Conservation (phyloP, 2,797 vertebrate species). For the Ctenochaetus hawaiiensis region DNA sequence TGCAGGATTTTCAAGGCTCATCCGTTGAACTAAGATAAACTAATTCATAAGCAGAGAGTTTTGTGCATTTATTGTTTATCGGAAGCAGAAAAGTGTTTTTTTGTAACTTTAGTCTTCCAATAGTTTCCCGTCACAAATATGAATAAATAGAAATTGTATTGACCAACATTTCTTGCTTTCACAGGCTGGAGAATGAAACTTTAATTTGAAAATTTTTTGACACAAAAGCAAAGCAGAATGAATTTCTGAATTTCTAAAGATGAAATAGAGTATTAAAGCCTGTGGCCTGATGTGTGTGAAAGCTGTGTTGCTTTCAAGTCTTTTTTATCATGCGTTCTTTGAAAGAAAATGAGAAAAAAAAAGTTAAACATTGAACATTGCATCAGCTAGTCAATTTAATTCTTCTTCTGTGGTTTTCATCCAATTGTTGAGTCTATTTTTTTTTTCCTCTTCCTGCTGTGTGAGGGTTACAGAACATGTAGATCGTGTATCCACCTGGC, state of each 20-base stretch:
- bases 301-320: conserved; percentile 37
- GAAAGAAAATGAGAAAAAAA: conserved; percentile 27
- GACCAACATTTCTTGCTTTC: neutral
- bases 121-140: neutral
- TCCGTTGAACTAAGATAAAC: neutral
- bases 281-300: conserved; percentile 12
- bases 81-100: neutral
- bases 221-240: conserved; percentile 17
- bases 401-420: conserved; percentile 40
- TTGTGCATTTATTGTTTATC: neutral
- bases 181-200: conserved; percentile 1
- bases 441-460: conserved; percentile 1
- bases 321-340: conserved; percentile 38
- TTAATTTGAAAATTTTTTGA: conserved; percentile 11
- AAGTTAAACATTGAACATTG: conserved; percentile 36
- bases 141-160: neutral
- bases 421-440: conserved; percentile 28
- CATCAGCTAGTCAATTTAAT: conserved; percentile 35
- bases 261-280: conserved; percentile 19
- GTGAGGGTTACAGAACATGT: conserved; percentile 19
- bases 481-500: conserved; percentile 3
- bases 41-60: neutral
- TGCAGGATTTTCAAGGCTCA: neutral
- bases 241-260: conserved; percentile 10
- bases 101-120: too few relatives aligned